phyloP scores from a whole-genome alignment of 2,113 vertebrate species.

The Panurus biarmicus region DNA sequence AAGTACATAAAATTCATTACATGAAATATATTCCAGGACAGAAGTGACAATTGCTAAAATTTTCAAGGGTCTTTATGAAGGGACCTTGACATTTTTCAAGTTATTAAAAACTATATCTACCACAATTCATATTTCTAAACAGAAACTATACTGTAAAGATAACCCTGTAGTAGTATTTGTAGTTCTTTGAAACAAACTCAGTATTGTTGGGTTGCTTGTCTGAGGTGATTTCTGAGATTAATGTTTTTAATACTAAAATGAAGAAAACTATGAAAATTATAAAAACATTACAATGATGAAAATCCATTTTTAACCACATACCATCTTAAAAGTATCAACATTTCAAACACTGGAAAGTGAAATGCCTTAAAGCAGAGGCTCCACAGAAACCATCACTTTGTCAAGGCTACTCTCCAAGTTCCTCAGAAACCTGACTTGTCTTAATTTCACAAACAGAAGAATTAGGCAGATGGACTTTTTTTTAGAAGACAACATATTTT shows the following conservation, averaged over 20 bases:
- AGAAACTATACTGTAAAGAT: not conserved
- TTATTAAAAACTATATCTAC: not conserved
- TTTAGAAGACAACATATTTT: not conserved
- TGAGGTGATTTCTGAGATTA: not conserved
- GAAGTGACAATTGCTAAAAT: not conserved
- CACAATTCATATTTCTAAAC: not conserved
- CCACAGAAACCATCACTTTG: not conserved
- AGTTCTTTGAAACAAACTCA: not conserved
- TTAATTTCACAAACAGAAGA: not conserved
- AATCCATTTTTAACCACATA: not conserved
- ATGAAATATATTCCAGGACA: not conserved
- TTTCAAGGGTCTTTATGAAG: not conserved
- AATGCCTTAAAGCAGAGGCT: not conserved
- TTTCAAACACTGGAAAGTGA: not conserved
- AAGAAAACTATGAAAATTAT: not conserved
- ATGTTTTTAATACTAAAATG: not conserved
- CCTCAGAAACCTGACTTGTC: not conserved
- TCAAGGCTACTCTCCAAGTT: not conserved
- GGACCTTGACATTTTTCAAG: not conserved
- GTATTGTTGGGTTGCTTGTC: not conserved
- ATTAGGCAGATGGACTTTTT: not conserved
- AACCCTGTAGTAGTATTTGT: not conserved
- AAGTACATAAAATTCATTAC: not conserved
- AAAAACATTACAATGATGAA: not conserved
- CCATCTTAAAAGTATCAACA: not conserved